Conservation (phyloP, 1,140 invertebrate genomes). For the Drosophila bifasciata region DNA sequence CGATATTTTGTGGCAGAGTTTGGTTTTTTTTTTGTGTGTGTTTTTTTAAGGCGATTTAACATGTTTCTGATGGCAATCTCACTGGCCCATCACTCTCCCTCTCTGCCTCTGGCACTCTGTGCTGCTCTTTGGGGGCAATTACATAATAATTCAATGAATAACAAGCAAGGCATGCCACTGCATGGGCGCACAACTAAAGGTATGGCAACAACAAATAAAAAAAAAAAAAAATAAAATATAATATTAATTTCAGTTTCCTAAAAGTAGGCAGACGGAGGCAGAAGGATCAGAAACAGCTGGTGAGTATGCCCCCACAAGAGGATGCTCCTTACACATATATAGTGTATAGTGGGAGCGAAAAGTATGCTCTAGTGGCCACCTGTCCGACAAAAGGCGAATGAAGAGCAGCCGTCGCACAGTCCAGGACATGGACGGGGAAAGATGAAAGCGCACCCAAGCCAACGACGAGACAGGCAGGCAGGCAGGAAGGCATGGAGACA, state of each 20-base stretch:
- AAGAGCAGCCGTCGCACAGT: slow-evolving; percentile 5
- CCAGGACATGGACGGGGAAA: slow-evolving; percentile 29
- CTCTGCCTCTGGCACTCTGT: slow-evolving; percentile 7
- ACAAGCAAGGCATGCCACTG: slow-evolving; percentile 37
- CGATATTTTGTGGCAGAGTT: slow-evolving; percentile 47
- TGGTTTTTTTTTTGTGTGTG: neutral
- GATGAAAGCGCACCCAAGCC: slow-evolving; percentile 16
- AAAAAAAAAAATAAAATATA: neutral
- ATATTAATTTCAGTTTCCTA: neutral
- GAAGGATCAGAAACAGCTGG: neutral
- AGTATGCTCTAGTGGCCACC: slow-evolving; percentile 39
- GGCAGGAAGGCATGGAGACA: neutral
- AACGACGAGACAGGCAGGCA: neutral
- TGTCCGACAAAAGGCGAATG: slow-evolving; percentile 24
- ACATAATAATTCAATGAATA: slow-evolving; percentile 78
- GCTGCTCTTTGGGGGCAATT: slow-evolving; percentile 57
- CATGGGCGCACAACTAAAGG: slow-evolving; percentile 5
- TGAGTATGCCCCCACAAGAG: slow-evolving; percentile 42
- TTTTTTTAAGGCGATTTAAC: slow-evolving; percentile 53
- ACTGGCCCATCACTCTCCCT: neutral
- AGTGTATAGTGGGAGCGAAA: slow-evolving; percentile 6
- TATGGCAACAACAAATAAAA: slow-evolving; percentile 39
- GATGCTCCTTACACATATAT: slow-evolving; percentile 6
- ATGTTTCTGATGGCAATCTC: slow-evolving; percentile 34
- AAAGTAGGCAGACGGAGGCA: slow-evolving; percentile 26